Conservation (phyloP, 1,140 invertebrate genomes). For the Cylas formicarius region DNA sequence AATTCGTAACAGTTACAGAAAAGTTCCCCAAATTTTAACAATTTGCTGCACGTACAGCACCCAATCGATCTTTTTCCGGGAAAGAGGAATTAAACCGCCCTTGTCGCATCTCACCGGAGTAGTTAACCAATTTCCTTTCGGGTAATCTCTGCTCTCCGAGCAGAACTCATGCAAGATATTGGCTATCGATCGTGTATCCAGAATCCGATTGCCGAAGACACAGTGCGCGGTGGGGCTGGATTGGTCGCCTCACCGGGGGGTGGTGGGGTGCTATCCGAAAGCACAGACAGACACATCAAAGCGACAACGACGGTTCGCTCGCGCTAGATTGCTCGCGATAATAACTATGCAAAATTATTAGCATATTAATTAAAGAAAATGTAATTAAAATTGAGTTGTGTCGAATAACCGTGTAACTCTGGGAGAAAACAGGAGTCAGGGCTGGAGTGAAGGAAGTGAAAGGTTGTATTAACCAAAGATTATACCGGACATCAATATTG, state of each 20-base stretch:
- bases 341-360: constrained; percentile 50
- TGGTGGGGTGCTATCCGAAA: constrained; percentile 1
- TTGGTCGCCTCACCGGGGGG: constrained; percentile 1
- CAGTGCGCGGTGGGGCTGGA: not conserved
- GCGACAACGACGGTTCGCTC: constrained; percentile 42
- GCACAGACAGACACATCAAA: constrained; percentile 40
- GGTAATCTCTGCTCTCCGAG: not conserved
- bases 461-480: too few species aligned
- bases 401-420: constrained; percentile 29
- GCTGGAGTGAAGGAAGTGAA: not conserved
- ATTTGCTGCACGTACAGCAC: too few species aligned
- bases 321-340: constrained; percentile 46
- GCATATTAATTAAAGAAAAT: constrained; percentile 49
- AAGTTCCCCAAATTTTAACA: too few species aligned
- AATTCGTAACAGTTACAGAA: too few species aligned
- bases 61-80: too few species aligned
- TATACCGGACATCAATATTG: too few species aligned
- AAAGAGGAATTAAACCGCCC: too few species aligned
- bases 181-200: not conserved
- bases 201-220: constrained; percentile 7
- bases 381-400: constrained; percentile 44
- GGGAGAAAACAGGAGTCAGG: constrained; percentile 6
- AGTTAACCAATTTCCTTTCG: constrained; percentile 1
- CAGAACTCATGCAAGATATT: constrained; percentile 7
- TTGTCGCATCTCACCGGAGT: too few species aligned